phyloP scores from a whole-genome alignment of 2,797 vertebrate species.

The Pachyuromys duprasi region DNA sequence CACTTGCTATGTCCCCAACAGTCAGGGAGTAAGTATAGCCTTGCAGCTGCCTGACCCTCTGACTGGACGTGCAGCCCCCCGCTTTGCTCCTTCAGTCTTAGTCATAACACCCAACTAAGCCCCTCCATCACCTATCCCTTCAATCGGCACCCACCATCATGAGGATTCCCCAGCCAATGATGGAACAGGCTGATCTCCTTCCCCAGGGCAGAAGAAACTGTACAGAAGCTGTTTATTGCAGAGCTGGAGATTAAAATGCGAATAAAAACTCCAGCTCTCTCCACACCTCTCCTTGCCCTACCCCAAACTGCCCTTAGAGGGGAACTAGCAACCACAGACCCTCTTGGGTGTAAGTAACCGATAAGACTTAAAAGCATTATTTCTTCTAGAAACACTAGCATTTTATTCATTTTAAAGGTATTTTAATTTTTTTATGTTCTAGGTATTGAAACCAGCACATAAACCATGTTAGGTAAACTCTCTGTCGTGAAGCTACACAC shows the following conservation, averaged over 20 bases:
- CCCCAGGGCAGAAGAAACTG: not conserved
- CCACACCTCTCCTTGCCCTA: too few relatives aligned
- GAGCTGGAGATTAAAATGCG: not conserved
- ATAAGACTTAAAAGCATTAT: not conserved
- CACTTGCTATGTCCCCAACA: not conserved
- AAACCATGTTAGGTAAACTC: rapidly evolving
- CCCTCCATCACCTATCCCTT: not conserved
- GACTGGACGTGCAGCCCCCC: rapidly evolving
- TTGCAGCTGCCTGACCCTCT: not conserved
- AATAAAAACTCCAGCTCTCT: not conserved
- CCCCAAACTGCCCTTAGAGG: not conserved
- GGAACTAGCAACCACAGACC: too few relatives aligned
- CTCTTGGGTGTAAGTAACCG: not conserved
- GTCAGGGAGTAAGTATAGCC: not conserved
- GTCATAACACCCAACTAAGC: not conserved
- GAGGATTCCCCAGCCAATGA: not conserved
- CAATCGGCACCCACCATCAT: rapidly evolving
- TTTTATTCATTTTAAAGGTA: not conserved
- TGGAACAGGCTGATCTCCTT: not conserved
- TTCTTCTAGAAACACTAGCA: not conserved
- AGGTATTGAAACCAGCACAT: not conserved
- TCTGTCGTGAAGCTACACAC: not conserved
- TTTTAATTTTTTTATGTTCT: not conserved
- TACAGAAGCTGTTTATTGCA: not conserved
- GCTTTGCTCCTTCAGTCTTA: not conserved